Evolutionary conservation across 2,113 vertebrate genomes (phyloP).

Genomic region (Oryzias celebensis): DNA sequence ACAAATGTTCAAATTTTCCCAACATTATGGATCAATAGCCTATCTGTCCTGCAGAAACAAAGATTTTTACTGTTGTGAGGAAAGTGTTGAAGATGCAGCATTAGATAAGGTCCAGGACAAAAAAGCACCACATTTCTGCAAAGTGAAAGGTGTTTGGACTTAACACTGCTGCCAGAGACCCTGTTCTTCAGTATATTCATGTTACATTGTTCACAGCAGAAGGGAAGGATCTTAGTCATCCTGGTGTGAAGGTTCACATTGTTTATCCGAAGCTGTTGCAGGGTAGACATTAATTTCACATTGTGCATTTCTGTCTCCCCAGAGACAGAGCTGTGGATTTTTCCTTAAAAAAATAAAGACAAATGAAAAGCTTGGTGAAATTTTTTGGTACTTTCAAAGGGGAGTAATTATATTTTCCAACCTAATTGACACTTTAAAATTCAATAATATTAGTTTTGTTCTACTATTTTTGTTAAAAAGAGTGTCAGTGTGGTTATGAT

Average conservation of each 20-base stretch:
- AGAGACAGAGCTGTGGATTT: neutral
- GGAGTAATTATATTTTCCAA: constrained; percentile 3
- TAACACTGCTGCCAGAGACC: constrained; percentile 8
- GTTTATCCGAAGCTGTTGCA: constrained; percentile 20
- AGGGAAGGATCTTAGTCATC: constrained; percentile 1
- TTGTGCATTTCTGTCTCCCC: constrained; percentile 19
- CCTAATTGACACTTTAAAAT: constrained; percentile 11
- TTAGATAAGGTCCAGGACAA: neutral
- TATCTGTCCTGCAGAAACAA: neutral
- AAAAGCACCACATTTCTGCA: neutral
- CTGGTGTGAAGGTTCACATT: constrained; percentile 23
- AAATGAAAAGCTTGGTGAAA: neutral
- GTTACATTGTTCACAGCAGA: constrained; percentile 7
- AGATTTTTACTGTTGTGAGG: neutral
- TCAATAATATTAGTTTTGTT: neutral
- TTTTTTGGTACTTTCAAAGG: constrained; percentile 14
- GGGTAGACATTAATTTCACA: constrained; percentile 37
- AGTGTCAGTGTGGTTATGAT: no score
- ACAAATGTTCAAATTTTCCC: no score
- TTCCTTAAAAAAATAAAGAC: constrained; percentile 9
- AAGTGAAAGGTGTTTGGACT: constrained; percentile 3
- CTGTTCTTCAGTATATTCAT: constrained; percentile 9
- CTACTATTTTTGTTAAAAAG: neutral
- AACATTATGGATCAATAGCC: neutral
- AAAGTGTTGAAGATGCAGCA: neutral